These are phyloP conservation scores for Melinaea marsaeus DNA, from an alignment of 2,888 invertebrate genomes.

Conservation along the genomic window DNA sequence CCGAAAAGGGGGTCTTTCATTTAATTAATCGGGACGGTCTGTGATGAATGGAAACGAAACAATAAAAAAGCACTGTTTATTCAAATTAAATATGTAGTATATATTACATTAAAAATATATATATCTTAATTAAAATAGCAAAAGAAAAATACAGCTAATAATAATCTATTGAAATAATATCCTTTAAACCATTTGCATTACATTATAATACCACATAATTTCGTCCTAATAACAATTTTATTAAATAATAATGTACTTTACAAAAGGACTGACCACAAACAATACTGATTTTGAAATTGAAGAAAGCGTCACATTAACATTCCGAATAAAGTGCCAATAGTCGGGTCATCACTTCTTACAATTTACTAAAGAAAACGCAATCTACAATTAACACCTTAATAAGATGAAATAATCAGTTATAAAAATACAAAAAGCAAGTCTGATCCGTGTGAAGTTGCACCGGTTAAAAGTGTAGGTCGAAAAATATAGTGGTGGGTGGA, in stretches of 20 bases:
- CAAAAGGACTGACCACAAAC: slow-evolving; percentile 54
- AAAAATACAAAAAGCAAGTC: slow-evolving; percentile 76
- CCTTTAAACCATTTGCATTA: slow-evolving; percentile 63
- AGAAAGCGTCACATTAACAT: slow-evolving; percentile 21
- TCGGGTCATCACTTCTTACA: slow-evolving; percentile 24
- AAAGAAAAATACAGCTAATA: slow-evolving; percentile 74
- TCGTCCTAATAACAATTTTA: slow-evolving; percentile 59
- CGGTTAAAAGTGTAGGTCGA: slow-evolving; percentile 62
- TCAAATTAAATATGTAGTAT: slow-evolving; percentile 74
- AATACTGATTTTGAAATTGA: slow-evolving; percentile 56
- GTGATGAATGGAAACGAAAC: slow-evolving; percentile 29
- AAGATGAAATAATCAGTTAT: slow-evolving; percentile 58
- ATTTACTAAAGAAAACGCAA: slow-evolving; percentile 22
- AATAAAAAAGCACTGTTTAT: slow-evolving; percentile 74
- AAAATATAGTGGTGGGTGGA: slow-evolving; percentile 67
- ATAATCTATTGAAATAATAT: slow-evolving; percentile 72
- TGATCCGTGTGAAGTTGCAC: slow-evolving; percentile 58
- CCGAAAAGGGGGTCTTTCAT: slow-evolving; percentile 12
- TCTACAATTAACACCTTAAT: slow-evolving; percentile 33
- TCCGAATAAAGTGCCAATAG: slow-evolving; percentile 18
- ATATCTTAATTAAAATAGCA: slow-evolving; percentile 75
- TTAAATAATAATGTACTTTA: slow-evolving; percentile 55
- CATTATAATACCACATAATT: slow-evolving; percentile 65
- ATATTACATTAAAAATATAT: slow-evolving; percentile 75
- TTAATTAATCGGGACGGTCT: not conserved